Evolutionary conservation across 2,888 invertebrate species (phyloP).

Genomic region (Urechis unicinctus): DNA sequence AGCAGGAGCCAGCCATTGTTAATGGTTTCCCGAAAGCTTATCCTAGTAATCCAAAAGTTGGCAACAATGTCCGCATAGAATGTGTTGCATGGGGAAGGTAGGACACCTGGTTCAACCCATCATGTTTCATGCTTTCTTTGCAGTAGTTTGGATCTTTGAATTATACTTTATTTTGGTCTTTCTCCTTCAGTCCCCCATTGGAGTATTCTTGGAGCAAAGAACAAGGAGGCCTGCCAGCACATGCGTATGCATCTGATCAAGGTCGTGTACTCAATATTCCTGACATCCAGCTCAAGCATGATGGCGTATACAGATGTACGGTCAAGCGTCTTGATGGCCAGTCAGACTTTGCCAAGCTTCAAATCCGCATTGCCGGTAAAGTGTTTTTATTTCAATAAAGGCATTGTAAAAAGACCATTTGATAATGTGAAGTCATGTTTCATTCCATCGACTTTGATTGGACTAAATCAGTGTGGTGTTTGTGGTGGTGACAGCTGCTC

Average conservation of each 20-base stretch:
- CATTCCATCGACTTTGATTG: too few relatives aligned
- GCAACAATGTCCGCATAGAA: constrained; percentile 83
- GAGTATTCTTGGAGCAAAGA: constrained; percentile 11
- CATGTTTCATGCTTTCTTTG: too few relatives aligned
- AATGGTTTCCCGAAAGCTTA: constrained; percentile 93
- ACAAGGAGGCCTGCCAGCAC: constrained; percentile 60
- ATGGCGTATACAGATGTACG: constrained; percentile 72
- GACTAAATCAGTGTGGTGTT: not conserved
- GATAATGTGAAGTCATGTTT: too few relatives aligned
- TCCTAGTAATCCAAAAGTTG: constrained; percentile 85
- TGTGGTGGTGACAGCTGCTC: constrained; percentile 27
- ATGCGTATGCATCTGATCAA: constrained; percentile 67
- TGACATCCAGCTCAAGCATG: constrained; percentile 79
- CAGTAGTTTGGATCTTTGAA: too few relatives aligned
- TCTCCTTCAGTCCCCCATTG: constrained; percentile 1
- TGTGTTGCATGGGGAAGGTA: constrained; percentile 93
- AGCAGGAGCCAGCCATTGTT: constrained; percentile 65
- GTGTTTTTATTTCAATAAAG: too few relatives aligned
- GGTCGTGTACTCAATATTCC: constrained; percentile 81
- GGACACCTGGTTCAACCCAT: too few relatives aligned
- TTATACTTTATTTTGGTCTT: not conserved
- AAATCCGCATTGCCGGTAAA: too few relatives aligned
- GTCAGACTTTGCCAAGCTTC: not conserved
- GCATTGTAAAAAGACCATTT: not conserved
- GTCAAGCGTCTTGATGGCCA: constrained; percentile 60